Conservation (phyloP, 2,888 invertebrate genomes). For the Limenitis camilla region DNA sequence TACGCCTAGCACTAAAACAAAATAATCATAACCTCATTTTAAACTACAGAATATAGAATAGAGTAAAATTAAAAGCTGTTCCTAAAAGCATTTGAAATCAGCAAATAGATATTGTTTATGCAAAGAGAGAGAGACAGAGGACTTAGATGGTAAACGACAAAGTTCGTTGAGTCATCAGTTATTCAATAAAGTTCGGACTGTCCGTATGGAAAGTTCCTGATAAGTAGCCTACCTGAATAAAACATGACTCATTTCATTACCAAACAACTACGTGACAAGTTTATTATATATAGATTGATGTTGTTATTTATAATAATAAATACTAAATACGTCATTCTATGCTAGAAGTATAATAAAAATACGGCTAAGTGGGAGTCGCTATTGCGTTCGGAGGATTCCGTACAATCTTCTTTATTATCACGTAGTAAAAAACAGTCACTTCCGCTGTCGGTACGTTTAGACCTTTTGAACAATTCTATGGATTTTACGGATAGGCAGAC, state of each 20-base stretch:
- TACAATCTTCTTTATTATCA: too few species aligned
- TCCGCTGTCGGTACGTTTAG: too few species aligned
- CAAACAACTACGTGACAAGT: conserved; percentile 17
- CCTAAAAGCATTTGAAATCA: conserved; percentile 4
- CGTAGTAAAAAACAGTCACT: too few species aligned
- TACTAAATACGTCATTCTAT: too few species aligned
- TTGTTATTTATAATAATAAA: neutral
- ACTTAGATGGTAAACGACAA: conserved; percentile 10
- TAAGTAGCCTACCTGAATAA: conserved; percentile 29
- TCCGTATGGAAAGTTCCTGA: conserved; percentile 23
- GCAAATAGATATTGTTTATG: conserved; percentile 20
- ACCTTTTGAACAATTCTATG: too few species aligned
- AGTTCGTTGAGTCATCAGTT: conserved; percentile 18
- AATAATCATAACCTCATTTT: too few species aligned
- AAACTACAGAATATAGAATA: too few species aligned
- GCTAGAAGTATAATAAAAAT: too few species aligned
- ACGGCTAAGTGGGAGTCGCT: too few species aligned
- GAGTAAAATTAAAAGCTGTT: conserved; percentile 1
- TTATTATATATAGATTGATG: conserved; percentile 6
- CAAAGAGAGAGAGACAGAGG: conserved; percentile 13
- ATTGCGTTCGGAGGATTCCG: too few species aligned
- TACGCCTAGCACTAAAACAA: too few species aligned
- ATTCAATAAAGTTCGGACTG: conserved; percentile 21
- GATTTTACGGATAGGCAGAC: too few species aligned
- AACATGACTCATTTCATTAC: conserved; percentile 27